Evolutionary conservation across 2,113 vertebrate species (phyloP).

Genomic region (Oxyura jamaicensis): DNA sequence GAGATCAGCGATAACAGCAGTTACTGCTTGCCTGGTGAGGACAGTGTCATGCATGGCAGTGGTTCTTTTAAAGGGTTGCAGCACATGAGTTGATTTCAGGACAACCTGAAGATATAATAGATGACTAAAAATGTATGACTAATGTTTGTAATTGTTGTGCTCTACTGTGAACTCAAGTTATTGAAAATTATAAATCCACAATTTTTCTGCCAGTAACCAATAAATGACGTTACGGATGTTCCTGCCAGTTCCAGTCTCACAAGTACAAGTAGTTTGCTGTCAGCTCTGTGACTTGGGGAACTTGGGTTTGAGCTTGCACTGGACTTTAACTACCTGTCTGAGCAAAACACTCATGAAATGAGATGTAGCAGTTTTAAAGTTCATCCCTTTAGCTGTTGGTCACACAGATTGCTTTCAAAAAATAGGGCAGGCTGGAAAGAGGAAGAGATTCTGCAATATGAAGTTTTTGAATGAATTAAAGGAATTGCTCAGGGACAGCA

Average conservation of each 20-base stretch:
- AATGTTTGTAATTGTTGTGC: neutral
- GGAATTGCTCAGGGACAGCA: neutral
- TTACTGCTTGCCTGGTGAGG: neutral
- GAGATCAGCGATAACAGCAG: neutral
- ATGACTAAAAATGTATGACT: neutral
- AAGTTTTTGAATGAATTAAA: neutral
- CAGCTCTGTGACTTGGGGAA: accelerated
- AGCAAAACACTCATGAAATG: neutral
- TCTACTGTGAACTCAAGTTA: neutral
- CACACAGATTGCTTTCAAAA: neutral
- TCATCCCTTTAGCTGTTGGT: neutral
- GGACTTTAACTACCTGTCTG: neutral
- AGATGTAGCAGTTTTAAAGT: neutral
- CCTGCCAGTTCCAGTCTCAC: neutral
- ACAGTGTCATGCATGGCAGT: neutral
- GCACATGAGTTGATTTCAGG: neutral
- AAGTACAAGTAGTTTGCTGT: neutral
- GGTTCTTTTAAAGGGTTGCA: neutral
- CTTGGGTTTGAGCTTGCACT: neutral
- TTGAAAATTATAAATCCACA: neutral
- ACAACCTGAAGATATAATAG: neutral
- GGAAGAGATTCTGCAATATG: neutral
- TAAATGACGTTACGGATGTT: neutral
- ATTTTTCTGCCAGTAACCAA: neutral
- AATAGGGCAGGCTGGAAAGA: neutral